Evolutionary conservation across 2,797 vertebrate species (phyloP).

Genomic region (Dicrostonyx torquatus): DNA sequence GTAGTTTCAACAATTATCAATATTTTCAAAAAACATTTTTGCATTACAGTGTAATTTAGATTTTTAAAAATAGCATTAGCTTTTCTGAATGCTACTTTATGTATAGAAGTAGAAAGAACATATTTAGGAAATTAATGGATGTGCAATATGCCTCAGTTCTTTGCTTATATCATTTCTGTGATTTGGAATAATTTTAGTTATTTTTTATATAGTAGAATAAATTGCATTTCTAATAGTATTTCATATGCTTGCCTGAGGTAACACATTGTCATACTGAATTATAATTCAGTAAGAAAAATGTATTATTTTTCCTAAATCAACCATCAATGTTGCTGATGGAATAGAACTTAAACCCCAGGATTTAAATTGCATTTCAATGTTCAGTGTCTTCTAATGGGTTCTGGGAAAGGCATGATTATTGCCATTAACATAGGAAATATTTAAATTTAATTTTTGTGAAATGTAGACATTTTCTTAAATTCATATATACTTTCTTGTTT

Average conservation of each 20-base stretch:
- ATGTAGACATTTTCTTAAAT: constrained; percentile 26
- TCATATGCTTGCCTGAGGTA: constrained; percentile 77
- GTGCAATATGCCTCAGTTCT: constrained; percentile 77
- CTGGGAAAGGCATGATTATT: constrained; percentile 37
- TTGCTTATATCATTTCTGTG: constrained; percentile 73
- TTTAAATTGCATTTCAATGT: constrained; percentile 55
- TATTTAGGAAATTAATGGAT: constrained; percentile 70
- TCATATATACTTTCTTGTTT: constrained; percentile 11
- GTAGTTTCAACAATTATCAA: constrained; percentile 36
- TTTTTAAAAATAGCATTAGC: constrained; percentile 50
- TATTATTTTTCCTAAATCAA: constrained; percentile 63
- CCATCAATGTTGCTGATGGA: constrained; percentile 26
- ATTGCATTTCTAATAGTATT: constrained; percentile 76
- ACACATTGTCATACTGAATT: constrained; percentile 67
- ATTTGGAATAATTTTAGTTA: constrained; percentile 76
- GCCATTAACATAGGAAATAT: constrained; percentile 33
- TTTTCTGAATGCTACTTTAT: constrained; percentile 55
- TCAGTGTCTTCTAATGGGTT: constrained; percentile 41
- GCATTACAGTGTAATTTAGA: constrained; percentile 63
- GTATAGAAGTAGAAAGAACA: constrained; percentile 55
- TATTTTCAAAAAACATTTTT: constrained; percentile 45
- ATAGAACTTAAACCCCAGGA: constrained; percentile 53
- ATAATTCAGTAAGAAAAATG: constrained; percentile 67
- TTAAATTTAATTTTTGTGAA: constrained; percentile 41
- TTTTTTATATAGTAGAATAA: constrained; percentile 78